Evolutionary conservation across 2,888 invertebrate species (phyloP).

Genomic region (Oxyteleia sp.): DNA sequence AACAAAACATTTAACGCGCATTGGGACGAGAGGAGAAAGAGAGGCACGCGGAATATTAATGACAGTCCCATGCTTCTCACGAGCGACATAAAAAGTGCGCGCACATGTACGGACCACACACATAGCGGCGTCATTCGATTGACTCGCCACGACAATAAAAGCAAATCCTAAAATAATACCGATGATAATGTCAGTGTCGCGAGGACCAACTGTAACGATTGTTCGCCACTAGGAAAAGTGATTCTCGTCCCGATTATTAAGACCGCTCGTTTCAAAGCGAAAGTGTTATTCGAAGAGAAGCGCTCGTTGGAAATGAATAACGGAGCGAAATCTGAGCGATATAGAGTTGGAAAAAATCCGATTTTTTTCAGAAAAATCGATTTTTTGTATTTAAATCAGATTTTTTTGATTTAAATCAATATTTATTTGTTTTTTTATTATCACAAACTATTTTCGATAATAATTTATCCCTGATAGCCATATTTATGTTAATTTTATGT

Average conservation of each 20-base stretch:
- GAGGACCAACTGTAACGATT: slow-evolving; percentile 15
- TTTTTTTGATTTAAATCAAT: too few species aligned
- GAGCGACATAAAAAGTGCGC: slow-evolving; percentile 45
- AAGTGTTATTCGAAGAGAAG: not conserved
- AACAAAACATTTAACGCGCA: slow-evolving; percentile 69
- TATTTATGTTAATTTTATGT: too few species aligned
- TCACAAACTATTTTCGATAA: too few species aligned
- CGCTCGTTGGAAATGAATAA: too few species aligned
- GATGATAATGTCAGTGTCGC: not conserved
- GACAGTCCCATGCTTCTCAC: slow-evolving; percentile 45
- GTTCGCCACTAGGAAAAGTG: slow-evolving; percentile 2
- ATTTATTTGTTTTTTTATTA: too few species aligned
- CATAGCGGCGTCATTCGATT: slow-evolving; percentile 39
- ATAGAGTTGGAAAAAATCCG: too few species aligned
- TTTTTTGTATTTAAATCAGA: too few species aligned
- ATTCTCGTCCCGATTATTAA: not conserved
- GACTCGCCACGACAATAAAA: slow-evolving; percentile 36
- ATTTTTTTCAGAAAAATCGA: too few species aligned
- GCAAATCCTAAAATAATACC: slow-evolving; percentile 48
- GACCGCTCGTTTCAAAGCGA: not conserved
- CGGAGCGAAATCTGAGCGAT: too few species aligned
- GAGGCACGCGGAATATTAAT: slow-evolving; percentile 65
- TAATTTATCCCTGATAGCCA: too few species aligned
- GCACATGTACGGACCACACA: slow-evolving; percentile 59
- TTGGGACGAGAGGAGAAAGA: slow-evolving; percentile 14